Evolutionary conservation across 1,140 invertebrate species (phyloP).

Genomic region (Vanessa tameamea): DNA sequence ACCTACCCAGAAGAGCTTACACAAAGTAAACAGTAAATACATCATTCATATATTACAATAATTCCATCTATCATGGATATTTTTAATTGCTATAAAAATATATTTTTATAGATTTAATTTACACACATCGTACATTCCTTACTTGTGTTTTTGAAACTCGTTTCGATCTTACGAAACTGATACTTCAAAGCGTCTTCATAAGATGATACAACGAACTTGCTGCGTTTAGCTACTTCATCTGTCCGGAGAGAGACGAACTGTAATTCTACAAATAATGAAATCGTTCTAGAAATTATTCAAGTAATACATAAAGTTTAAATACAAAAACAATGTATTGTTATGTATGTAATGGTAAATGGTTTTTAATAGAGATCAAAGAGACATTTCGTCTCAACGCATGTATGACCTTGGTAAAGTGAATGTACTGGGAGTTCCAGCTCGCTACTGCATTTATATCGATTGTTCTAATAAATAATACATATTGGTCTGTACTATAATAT

Average conservation of each 20-base stretch:
- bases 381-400: slow-evolving; percentile 9
- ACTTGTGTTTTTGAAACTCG: slow-evolving; percentile 22
- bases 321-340: too few relatives aligned
- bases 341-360: too few relatives aligned
- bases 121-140: slow-evolving; percentile 25
- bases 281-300: too few relatives aligned
- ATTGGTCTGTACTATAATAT: neutral
- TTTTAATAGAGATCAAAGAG: too few relatives aligned
- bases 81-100: too few relatives aligned
- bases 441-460: slow-evolving; percentile 2
- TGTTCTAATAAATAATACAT: slow-evolving; percentile 2
- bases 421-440: slow-evolving; percentile 40
- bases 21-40: too few relatives aligned
- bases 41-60: too few relatives aligned
- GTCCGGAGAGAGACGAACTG: neutral
- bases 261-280: too few relatives aligned
- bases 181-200: slow-evolving; percentile 8
- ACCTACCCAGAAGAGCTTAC: too few relatives aligned
- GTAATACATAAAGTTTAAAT: too few relatives aligned
- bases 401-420: slow-evolving; percentile 68
- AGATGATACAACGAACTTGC: neutral
- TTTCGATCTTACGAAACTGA: slow-evolving; percentile 30
- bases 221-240: neutral
- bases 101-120: neutral
- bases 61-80: too few relatives aligned